phyloP scores from a whole-genome alignment of 2,888 invertebrate genomes.

The Deilephila porcellus region DNA sequence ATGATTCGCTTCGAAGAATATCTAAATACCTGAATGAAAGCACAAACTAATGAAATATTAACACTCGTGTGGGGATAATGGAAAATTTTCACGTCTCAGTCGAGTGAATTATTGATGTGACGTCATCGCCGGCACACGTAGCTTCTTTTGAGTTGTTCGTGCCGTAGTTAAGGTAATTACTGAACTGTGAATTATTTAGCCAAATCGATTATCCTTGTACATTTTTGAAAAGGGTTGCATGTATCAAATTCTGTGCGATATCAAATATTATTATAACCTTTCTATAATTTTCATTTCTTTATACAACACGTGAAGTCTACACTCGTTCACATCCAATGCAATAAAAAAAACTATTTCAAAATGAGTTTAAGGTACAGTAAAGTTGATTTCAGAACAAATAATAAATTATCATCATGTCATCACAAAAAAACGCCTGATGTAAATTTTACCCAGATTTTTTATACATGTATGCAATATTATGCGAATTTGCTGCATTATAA shows the following conservation, averaged over 20 bases:
- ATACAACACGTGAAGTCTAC: too few species aligned
- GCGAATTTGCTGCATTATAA: not conserved
- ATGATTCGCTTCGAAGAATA: slow-evolving; percentile 2
- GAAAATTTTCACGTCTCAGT: slow-evolving; percentile 27
- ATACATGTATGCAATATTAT: too few species aligned
- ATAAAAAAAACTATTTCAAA: too few species aligned
- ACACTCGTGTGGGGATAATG: not conserved
- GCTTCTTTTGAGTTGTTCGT: slow-evolving; percentile 57
- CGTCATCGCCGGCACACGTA: slow-evolving; percentile 49
- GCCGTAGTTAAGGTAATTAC: slow-evolving; percentile 45
- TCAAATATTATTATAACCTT: not conserved
- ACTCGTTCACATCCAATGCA: too few species aligned
- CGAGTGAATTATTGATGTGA: slow-evolving; percentile 53
- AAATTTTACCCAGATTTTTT: not conserved
- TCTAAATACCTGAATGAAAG: slow-evolving; percentile 4
- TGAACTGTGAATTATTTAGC: slow-evolving; percentile 52
- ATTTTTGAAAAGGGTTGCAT: slow-evolving; percentile 12
- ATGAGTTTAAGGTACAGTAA: too few species aligned
- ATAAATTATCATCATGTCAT: not conserved
- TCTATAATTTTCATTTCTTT: too few species aligned
- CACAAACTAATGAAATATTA: slow-evolving; percentile 26
- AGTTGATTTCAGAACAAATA: not conserved
- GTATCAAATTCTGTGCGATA: not conserved
- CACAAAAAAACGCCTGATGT: not conserved
- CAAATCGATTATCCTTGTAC: slow-evolving; percentile 1